Evolutionary conservation across 2,797 vertebrate species (phyloP), one percentile per base, ranked within the genome.

Genomic region (Bucorvus abyssinicus): DNA sequence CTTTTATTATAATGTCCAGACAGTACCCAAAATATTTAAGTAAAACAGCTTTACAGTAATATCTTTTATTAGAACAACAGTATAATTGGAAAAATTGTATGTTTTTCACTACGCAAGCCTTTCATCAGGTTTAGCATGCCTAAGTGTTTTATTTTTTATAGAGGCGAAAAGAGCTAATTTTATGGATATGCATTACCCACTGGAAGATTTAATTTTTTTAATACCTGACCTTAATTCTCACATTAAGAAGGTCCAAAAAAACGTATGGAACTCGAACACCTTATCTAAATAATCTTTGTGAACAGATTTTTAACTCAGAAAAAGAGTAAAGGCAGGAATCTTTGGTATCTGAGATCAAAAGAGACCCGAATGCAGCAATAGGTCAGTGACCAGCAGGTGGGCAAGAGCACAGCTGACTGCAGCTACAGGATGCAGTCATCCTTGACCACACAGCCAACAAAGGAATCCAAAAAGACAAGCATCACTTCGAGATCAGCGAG

Each of bases 351-450:
- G 13, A 75, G 90, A 92, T 94, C 89, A 95, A 91, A 96, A 47
- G 87, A 87, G 82, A 68, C 18, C 38, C 3, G 1, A 84, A 9
- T 4, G 65, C 71, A 91, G 50, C 84, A 64, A 49, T 20, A 75
- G 92, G 71, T 92, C 94, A 96, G 84, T 29, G 45, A 91, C 10
- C 93, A 96, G 95, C 94, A 95, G 94, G 95, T 93, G 93, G 94
- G 94, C 82, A 42, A 29, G 75, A 56, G 79, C 78, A 88, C 89
- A 92, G 94, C 93, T 93, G 84, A 93, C 67, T 32, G 70, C 78
- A 87, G 89, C 71, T 77, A 75, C 6, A 26, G 80, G 68, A 94
- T 42, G 36, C 2, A 0, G 57, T 88, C 85, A 85, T 83, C 93
- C 87, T 84, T 89, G 79, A 81, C 82, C 76, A 67, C 1, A 0